These are phyloP conservation scores for Plebejus argus DNA, from an alignment of 2,888 invertebrate genomes.

Conservation along the genomic window DNA sequence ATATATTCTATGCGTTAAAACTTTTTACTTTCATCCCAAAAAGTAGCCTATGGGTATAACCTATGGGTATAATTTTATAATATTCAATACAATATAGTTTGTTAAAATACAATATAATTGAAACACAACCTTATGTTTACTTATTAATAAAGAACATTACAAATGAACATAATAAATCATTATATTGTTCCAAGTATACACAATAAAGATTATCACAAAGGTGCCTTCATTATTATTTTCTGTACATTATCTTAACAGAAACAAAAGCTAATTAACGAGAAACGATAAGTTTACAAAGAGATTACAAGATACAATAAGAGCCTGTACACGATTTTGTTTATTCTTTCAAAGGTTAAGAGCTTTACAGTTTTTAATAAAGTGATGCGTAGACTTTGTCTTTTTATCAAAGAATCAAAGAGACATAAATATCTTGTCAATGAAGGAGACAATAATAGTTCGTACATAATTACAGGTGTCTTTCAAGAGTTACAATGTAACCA, in stretches of 20 bases:
- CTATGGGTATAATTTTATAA: too few species aligned
- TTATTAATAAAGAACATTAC: neutral
- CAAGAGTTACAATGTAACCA: too few species aligned
- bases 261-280: conserved; percentile 17
- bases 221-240: neutral
- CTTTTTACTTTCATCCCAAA: too few species aligned
- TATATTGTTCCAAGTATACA: neutral
- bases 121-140: neutral
- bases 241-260: neutral
- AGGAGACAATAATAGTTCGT: too few species aligned
- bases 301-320: conserved; percentile 2
- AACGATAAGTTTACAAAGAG: conserved; percentile 22
- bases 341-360: neutral
- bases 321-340: neutral
- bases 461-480: too few species aligned
- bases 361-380: neutral
- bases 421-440: neutral
- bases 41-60: too few species aligned
- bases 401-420: neutral
- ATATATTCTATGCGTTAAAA: too few species aligned
- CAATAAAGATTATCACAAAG: neutral
- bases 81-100: too few species aligned
- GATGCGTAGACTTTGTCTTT: neutral
- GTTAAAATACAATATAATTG: neutral
- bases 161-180: neutral